Evolutionary conservation across 2,113 vertebrate species (phyloP).

Genomic region (Argyrosomus japonicus): DNA sequence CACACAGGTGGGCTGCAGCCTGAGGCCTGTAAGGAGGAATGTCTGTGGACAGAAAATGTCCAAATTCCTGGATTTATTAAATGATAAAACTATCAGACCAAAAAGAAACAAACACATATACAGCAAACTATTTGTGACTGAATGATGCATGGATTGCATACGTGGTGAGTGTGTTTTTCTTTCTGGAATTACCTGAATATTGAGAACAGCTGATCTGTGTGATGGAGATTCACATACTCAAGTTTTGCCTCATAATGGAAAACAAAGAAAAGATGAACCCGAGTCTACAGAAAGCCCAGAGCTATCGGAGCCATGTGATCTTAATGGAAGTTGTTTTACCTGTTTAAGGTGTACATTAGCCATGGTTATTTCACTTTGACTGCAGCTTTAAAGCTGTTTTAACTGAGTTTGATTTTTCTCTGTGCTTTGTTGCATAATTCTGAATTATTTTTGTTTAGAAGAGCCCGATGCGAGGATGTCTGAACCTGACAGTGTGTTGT

Average conservation of each 20-base stretch:
- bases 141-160: background rate
- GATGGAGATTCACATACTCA: no score
- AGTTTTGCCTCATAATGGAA: background rate
- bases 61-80: background rate
- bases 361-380: no score
- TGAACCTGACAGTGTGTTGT: conserved; percentile 20
- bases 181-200: no score
- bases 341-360: background rate
- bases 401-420: background rate
- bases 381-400: no score
- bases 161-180: no score
- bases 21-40: background rate
- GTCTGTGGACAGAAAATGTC: background rate
- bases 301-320: background rate
- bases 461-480: background rate
- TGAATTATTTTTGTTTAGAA: background rate
- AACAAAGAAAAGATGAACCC: background rate
- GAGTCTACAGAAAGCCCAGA: background rate
- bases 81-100: background rate
- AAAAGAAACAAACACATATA: background rate
- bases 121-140: background rate
- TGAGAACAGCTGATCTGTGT: no score
- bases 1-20: conserved; percentile 74
- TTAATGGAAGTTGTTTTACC: background rate
- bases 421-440: background rate